These are phyloP conservation scores for Triops cancriformis DNA, from an alignment of 1,140 invertebrate species.

Conservation along the genomic window DNA sequence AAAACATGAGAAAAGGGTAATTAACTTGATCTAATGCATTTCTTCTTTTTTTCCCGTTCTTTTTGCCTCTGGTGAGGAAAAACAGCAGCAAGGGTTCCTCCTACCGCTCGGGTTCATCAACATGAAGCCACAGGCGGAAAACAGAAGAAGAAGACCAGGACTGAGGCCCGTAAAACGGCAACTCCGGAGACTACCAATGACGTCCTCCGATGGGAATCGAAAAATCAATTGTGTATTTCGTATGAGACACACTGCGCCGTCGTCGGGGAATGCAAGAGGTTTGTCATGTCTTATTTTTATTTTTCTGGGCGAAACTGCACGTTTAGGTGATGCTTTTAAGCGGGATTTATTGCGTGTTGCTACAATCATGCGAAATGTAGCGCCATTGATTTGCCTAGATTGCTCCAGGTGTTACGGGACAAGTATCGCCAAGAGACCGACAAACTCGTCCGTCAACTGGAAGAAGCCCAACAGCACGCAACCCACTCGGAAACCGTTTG, in stretches of 20 bases:
- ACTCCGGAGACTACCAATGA: background rate
- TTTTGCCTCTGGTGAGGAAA: background rate
- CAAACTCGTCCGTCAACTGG: constrained; percentile 2
- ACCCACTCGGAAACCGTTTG: background rate
- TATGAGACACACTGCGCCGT: constrained; percentile 9
- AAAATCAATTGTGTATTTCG: constrained; percentile 7
- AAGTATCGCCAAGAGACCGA: background rate
- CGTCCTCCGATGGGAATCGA: constrained; percentile 7
- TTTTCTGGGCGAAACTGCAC: background rate
- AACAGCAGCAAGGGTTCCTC: background rate
- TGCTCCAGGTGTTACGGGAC: background rate
- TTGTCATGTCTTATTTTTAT: background rate
- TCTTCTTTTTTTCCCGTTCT: background rate
- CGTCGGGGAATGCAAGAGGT: background rate
- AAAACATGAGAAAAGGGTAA: background rate
- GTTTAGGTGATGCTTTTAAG: background rate
- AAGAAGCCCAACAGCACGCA: background rate
- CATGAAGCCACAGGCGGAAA: constrained; percentile 4
- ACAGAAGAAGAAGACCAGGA: background rate
- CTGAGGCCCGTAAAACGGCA: background rate
- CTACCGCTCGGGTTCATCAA: background rate
- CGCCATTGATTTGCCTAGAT: background rate
- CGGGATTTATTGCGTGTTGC: background rate
- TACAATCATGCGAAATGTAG: background rate
- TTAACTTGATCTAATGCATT: background rate